Evolutionary conservation across 2,797 vertebrate species (phyloP).

Genomic region (Neoniphon sammara): DNA sequence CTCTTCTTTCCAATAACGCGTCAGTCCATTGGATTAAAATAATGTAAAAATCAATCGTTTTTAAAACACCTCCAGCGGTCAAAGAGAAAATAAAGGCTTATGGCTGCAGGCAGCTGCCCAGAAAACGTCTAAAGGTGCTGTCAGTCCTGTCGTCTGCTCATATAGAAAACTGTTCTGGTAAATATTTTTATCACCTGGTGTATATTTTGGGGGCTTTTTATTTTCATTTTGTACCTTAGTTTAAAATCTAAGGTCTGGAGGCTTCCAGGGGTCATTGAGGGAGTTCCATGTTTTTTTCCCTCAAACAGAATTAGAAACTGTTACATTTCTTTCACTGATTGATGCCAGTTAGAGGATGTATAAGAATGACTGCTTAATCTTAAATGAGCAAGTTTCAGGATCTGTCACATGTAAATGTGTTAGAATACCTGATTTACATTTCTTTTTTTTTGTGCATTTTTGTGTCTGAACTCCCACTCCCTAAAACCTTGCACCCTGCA

Average conservation of each 20-base stretch:
- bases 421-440: too few species aligned
- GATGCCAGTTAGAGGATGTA: too few species aligned
- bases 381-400: conserved; percentile 26
- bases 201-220: too few species aligned
- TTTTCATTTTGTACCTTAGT: background rate
- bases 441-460: conserved; percentile 4
- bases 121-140: conserved; percentile 23
- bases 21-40: conserved; percentile 74
- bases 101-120: conserved; percentile 34
- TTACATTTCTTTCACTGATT: too few species aligned
- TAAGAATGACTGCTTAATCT: background rate
- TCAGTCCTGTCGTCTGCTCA: conserved; percentile 14
- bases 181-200: conserved; percentile 21
- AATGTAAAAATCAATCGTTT: conserved; percentile 73
- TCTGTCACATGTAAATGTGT: background rate
- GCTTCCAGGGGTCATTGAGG: conserved; percentile 16
- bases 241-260: too few species aligned
- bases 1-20: conserved; percentile 68
- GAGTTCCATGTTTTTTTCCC: conserved; percentile 21
- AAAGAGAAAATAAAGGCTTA: conserved; percentile 49
- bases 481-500: conserved; percentile 59
- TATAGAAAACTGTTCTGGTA: conserved; percentile 10
- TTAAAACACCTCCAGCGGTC: conserved; percentile 53
- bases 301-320: conserved; percentile 25
- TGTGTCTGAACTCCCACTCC: conserved; percentile 56